Conservation (phyloP, 2,888 invertebrate genomes). For the Shargacucullia verbasci region DNA sequence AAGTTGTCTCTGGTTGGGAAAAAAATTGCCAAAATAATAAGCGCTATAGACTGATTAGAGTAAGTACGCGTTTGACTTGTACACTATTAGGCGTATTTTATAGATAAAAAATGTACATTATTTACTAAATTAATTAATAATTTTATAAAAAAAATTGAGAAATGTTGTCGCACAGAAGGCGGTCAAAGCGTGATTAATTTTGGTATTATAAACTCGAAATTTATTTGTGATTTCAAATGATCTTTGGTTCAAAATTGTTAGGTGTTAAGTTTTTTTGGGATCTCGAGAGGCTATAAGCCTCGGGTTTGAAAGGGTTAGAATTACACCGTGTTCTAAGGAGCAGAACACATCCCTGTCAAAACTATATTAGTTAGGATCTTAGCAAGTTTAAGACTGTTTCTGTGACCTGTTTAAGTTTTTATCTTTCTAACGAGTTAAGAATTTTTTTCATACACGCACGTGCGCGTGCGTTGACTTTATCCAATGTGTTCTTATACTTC, state of each 20-base stretch:
- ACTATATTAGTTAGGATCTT: conserved; percentile 87
- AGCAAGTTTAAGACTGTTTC: conserved; percentile 89
- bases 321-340: conserved; percentile 87
- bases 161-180: conserved; percentile 67
- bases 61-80: conserved; percentile 86
- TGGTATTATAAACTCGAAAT: conserved; percentile 77
- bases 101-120: conserved; percentile 84
- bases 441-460: conserved; percentile 67
- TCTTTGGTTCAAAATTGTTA: conserved; percentile 75
- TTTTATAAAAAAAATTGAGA: conserved; percentile 67
- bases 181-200: conserved; percentile 79
- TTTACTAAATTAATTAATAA: conserved; percentile 84
- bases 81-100: conserved; percentile 88
- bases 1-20: conserved; percentile 70
- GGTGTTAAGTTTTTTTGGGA: conserved; percentile 82
- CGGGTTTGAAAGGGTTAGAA: conserved; percentile 76
- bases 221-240: conserved; percentile 79
- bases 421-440: conserved; percentile 85
- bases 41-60: conserved; percentile 89
- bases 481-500: conserved; percentile 88
- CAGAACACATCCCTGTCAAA: conserved; percentile 88
- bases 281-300: conserved; percentile 73
- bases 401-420: conserved; percentile 89
- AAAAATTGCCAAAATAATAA: conserved; percentile 86
- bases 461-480: conserved; percentile 73